Evolutionary conservation across 1,140 invertebrate genomes (phyloP), one percentile per base, ranked within the genome.

Genomic region (Orchestia grillus): DNA sequence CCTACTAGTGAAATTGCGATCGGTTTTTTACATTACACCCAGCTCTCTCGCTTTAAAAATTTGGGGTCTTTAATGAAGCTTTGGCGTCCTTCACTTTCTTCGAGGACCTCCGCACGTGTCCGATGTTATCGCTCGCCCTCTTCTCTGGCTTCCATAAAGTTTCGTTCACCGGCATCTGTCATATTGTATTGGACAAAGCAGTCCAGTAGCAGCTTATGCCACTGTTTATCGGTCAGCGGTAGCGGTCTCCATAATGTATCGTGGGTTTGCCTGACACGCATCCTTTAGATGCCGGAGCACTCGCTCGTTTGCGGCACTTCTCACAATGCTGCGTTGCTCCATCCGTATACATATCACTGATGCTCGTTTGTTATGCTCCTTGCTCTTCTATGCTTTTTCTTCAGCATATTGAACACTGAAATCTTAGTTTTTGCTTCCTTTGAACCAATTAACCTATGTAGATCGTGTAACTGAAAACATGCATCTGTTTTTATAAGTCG

Each of bases 191-290:
- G 92, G 92, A 94, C 92, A 94, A 94, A 94, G 92, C 92, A 94
- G 92, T 94, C 92, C 44, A 94, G 92, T 94, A 94, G 92, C 92
- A 94, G 92, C 92, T 94, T 94, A 94, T 94, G 92, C 92, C 92
- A 94, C 92, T 94, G 92, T 94, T 94, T 94, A 94, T 94, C 92
- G 92, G 92, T 94, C 92, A 94, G 92, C 92, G 92, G 92, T 94
- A 94, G 92, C 92, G 44, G 92, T 94, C 92, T 94, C 92, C 92
- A 94, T 94, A 94, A 94, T 94, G 92, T 94, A 94, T 94, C 92
- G 92, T 94, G 92, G 92, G 92, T 94, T 94, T 94, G 92, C 92
- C 92, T 94, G 92, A 94, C 92, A 94, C 92, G 92, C 92, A 94
- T 94, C 92, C 92, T 94, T 94, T 94, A 94, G 92, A 42, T 94